Evolutionary conservation across 2,888 invertebrate species (phyloP), one percentile per base, ranked within the genome.

Genomic region (Hemistola chrysoprasaria): DNA sequence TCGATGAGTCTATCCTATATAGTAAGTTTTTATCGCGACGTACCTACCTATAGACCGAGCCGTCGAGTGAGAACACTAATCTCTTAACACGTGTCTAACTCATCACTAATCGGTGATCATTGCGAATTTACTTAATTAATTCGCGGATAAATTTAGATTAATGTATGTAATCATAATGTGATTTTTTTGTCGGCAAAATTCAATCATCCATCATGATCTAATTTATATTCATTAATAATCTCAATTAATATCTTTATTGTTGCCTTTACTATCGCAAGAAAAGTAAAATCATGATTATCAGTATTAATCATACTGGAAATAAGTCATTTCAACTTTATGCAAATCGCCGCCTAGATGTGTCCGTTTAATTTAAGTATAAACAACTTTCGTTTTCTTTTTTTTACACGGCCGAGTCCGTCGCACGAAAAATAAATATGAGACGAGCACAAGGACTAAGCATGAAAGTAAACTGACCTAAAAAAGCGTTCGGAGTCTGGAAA

Each of bases 1-100:
- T 76, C 87, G 88, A 84, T 86, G 88, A 88, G 86, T 88, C 84
- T 87, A 85, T 83, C 77, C 74, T 71, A 74, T n/a, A n/a, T 79
- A 72, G 65, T 71, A 65, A 81, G 65, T 82, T 86, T 84, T 86
- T 84, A 86, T 83, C 81, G 85, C 65, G 16, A 16, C 16, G 16
- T 16, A 16, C 4, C n/a, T n/a, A n/a, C n/a, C n/a, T 16, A 4
- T 16, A 16, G 16, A 52, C 55, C 56, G 48, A 53, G 47, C 42
- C n/a, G n/a, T n/a, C n/a, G n/a, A n/a, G n/a, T n/a, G n/a, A n/a
- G n/a, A n/a, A n/a, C n/a, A n/a, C n/a, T n/a, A n/a, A n/a, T n/a
- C n/a, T n/a, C n/a, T n/a, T n/a, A n/a, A 42, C 69, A 70, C 68
- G 65, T 65, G 69, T 60, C 48, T n/a, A n/a, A n/a, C 34, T 56